Conservation (phyloP, 2,888 invertebrate genomes). For the Lapara coniferarum region DNA sequence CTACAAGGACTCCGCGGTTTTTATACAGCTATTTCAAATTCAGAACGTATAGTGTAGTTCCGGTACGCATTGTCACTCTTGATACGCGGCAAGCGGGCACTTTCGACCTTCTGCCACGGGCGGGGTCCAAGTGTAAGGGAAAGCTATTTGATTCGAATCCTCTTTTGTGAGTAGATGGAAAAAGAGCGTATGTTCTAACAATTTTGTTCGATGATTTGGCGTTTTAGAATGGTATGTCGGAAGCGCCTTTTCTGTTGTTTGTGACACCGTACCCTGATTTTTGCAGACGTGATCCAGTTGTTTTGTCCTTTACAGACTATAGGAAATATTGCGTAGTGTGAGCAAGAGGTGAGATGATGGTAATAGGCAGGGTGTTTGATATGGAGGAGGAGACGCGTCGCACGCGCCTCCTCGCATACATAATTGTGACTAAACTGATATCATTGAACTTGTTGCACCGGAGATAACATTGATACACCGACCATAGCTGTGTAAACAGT, state of each 20-base stretch:
- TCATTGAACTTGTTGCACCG: slow-evolving; percentile 73
- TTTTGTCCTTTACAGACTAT: slow-evolving; percentile 51
- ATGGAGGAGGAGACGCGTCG: slow-evolving; percentile 67
- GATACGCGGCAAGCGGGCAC: slow-evolving; percentile 59
- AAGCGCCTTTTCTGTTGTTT: slow-evolving; percentile 80
- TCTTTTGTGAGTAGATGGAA: slow-evolving; percentile 48
- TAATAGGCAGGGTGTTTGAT: slow-evolving; percentile 64
- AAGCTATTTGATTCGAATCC: slow-evolving; percentile 82
- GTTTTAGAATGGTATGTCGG: slow-evolving; percentile 57
- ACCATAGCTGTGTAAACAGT: slow-evolving; percentile 3
- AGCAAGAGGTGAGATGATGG: slow-evolving; percentile 51
- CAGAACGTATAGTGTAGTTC: slow-evolving; percentile 75
- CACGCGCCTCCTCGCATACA: slow-evolving; percentile 68
- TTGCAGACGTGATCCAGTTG: slow-evolving; percentile 66
- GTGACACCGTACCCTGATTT: slow-evolving; percentile 81
- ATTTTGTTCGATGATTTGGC: slow-evolving; percentile 47
- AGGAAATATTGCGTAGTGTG: slow-evolving; percentile 39
- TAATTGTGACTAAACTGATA: slow-evolving; percentile 63
- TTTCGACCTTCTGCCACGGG: slow-evolving; percentile 68
- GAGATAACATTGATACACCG: slow-evolving; percentile 55
- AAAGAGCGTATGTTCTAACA: slow-evolving; percentile 67
- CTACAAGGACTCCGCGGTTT: slow-evolving; percentile 76
- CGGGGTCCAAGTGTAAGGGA: slow-evolving; percentile 73
- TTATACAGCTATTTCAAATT: slow-evolving; percentile 84
- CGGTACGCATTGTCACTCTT: slow-evolving; percentile 77